phyloP scores from a whole-genome alignment of 1,140 invertebrate species.

The Subanguina moxae region DNA sequence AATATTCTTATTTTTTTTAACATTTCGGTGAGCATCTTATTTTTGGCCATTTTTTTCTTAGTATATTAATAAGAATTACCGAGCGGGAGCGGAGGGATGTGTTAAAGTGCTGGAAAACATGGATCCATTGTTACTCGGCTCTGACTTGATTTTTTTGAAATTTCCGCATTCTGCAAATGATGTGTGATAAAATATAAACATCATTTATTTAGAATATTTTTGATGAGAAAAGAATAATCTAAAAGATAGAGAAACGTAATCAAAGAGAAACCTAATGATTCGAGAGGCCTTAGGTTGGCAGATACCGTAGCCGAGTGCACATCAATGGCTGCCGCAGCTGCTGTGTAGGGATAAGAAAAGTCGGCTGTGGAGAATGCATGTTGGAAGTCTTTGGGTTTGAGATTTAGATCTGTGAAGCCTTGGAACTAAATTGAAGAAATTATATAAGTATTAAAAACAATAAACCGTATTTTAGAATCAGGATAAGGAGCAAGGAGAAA shows the following conservation, averaged over 20 bases:
- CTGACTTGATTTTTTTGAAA: constrained; percentile 38
- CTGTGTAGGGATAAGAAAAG: constrained; percentile 20
- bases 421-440: too few species aligned
- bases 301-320: constrained; percentile 3
- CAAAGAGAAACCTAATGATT: neutral
- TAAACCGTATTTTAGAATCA: too few species aligned
- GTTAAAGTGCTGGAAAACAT: constrained; percentile 27
- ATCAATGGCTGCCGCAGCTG: constrained; percentile 16
- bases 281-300: constrained; percentile 19
- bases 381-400: constrained; percentile 16
- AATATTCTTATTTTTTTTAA: too few species aligned
- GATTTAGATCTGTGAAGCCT: neutral
- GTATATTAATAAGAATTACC: constrained; percentile 10
- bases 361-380: constrained; percentile 14
- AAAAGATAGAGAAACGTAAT: too few species aligned
- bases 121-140: constrained; percentile 18
- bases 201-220: neutral
- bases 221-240: too few species aligned
- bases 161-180: constrained; percentile 7
- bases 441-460: too few species aligned
- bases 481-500: too few species aligned
- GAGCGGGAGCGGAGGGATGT: constrained; percentile 43
- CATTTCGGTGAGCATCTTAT: too few species aligned
- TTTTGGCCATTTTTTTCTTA: too few species aligned
- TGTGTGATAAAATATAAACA: neutral